Evolutionary conservation across 2,797 vertebrate species (phyloP), one percentile per base, ranked within the genome.

Genomic region (Tiaroga cobitis): DNA sequence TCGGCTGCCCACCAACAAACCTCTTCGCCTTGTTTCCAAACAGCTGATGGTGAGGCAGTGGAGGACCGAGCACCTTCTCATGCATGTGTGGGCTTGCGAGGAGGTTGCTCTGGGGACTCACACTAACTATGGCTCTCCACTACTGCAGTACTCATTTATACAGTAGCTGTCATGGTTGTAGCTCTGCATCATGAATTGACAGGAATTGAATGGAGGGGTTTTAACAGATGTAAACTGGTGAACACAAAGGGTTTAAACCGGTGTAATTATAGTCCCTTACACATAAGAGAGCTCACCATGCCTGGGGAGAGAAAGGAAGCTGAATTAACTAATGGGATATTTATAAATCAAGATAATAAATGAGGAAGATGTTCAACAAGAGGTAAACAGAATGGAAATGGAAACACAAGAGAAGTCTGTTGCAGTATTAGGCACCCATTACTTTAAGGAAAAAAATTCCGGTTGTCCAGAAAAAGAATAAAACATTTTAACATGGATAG

Each of bases 51-150:
- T 39, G 24, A 51, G 63, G 43, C 15, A 39, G 16, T 65, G 15
- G 65, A 77, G 49, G 49, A 59, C 59, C 5, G 34, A 24, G 4
- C 49, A 85, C 65, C 32, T 61, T 72, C 67, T 67, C 49, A 37
- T 49, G 61, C n/a, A 8, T 70, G 63, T 65, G 81, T 73, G 65
- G 75, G 75, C 32, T 89, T n/a, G 49, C 79, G 73, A 26, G 67
- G 80, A 61, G 19, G 49, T 41, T 82, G 74, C 83, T 80, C 69
- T 74, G 76, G 46, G 56, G 56, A 75, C 32, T 54, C 34, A 29
- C 46, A 46, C 26, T 3, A 49, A 69, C 68, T 74, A 63, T 67
- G n/a, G 82, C 74, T 82, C 68, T 68, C 61, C 8, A 26, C 65
- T 69, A 76, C 81, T 82, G 19, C 56, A 26, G 46, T 6, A 6